Evolutionary conservation across 2,888 invertebrate genomes (phyloP).

Genomic region (Drosophila pseudotalamancana): DNA sequence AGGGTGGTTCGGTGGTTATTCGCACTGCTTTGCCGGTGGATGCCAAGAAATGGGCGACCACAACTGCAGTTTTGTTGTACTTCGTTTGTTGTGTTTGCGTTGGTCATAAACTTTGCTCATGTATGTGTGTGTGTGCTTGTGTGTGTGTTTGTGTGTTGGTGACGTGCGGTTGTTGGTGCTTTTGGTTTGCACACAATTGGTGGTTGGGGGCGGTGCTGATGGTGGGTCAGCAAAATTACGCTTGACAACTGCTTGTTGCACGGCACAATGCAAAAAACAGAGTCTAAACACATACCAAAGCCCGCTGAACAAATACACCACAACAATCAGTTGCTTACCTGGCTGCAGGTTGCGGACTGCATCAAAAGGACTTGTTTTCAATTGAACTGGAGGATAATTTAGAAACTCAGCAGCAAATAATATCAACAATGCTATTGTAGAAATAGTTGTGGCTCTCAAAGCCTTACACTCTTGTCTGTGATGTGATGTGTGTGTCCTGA

Average conservation of each 20-base stretch:
- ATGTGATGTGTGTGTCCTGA: too few relatives aligned
- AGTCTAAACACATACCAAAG: slow-evolving; percentile 6
- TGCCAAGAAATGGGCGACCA: slow-evolving; percentile 55
- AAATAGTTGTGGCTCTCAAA: slow-evolving; percentile 19
- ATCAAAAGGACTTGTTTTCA: slow-evolving; percentile 22
- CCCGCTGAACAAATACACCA: slow-evolving; percentile 23
- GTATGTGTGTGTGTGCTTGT: background rate
- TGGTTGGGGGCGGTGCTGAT: background rate
- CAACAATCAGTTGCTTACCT: slow-evolving; percentile 6
- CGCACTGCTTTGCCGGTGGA: slow-evolving; percentile 18
- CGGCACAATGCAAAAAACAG: background rate
- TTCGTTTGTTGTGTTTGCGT: slow-evolving; percentile 42
- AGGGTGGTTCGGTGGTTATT: slow-evolving; percentile 5
- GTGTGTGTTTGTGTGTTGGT: slow-evolving; percentile 43
- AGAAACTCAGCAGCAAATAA: slow-evolving; percentile 30
- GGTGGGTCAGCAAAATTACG: background rate
- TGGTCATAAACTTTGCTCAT: slow-evolving; percentile 49
- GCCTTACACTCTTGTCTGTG: background rate
- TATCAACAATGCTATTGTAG: slow-evolving; percentile 45
- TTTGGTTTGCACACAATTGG: slow-evolving; percentile 21
- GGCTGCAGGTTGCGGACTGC: slow-evolving; percentile 2
- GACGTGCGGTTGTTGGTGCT: slow-evolving; percentile 64
- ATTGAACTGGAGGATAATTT: slow-evolving; percentile 45
- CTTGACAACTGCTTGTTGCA: slow-evolving; percentile 44
- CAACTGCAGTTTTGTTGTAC: slow-evolving; percentile 48